These are phyloP conservation scores for Ophiothrix spiculata DNA, from an alignment of 35 echinoderm and acorn worm genomes.

Conservation along the genomic window DNA sequence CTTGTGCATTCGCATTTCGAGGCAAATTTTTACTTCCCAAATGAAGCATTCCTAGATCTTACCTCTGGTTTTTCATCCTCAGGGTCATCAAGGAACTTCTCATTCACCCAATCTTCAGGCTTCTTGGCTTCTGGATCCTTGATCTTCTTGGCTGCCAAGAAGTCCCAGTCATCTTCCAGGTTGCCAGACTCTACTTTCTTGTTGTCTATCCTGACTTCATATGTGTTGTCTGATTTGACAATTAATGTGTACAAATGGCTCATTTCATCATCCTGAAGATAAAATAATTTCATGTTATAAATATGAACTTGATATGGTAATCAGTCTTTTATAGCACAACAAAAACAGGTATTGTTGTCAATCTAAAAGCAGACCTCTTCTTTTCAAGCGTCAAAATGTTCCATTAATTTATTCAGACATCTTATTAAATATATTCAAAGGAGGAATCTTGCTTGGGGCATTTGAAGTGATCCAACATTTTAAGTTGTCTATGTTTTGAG, in stretches of 20 bases:
- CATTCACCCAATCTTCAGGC: constrained; percentile 97
- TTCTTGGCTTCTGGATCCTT: constrained; percentile 97
- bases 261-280: constrained; percentile 86
- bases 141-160: constrained; percentile 88
- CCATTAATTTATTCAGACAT: too few species aligned
- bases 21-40: background rate
- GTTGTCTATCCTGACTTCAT: constrained; percentile 99
- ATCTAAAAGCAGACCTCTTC: too few species aligned
- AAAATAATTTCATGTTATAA: background rate
- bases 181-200: constrained; percentile 76
- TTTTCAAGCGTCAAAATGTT: too few species aligned
- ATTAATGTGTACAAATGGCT: constrained; percentile 98
- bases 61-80: constrained; percentile 97
- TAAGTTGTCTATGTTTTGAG: too few species aligned
- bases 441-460: too few species aligned
- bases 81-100: constrained; percentile 86
- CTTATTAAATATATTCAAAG: too few species aligned
- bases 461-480: too few species aligned
- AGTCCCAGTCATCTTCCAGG: constrained; percentile 97
- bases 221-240: constrained; percentile 84
- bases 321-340: too few species aligned
- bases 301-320: too few species aligned
- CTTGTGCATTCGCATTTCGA: too few species aligned
- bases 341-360: too few species aligned
- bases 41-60: background rate